These are phyloP conservation scores for Malurus elegans DNA, from an alignment of 2,113 vertebrate species.

Conservation along the genomic window DNA sequence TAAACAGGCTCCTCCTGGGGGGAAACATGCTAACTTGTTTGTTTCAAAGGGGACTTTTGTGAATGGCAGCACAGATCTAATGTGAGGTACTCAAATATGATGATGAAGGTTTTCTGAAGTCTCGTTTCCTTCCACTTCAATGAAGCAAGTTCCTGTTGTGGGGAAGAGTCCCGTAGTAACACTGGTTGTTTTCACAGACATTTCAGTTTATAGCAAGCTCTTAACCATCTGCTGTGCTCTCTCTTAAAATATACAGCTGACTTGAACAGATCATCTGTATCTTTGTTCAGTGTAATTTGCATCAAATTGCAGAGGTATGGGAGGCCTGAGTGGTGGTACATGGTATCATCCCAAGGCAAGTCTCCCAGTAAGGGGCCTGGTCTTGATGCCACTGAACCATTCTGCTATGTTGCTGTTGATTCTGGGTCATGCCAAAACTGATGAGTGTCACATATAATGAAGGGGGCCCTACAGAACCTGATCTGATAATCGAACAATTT, in stretches of 20 bases:
- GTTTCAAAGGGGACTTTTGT: not conserved
- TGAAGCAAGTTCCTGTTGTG: not conserved
- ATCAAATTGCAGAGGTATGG: not conserved
- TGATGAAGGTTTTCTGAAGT: constrained; percentile 3
- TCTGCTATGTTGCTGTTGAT: not conserved
- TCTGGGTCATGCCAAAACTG: not conserved
- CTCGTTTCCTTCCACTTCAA: constrained; percentile 4
- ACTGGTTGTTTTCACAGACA: not conserved
- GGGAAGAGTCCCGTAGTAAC: not conserved
- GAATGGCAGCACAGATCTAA: not conserved
- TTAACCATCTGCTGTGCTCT: not conserved
- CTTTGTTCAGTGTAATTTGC: not conserved
- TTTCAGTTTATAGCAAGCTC: not conserved
- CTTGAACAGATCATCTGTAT: not conserved
- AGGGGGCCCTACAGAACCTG: not conserved
- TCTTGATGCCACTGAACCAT: not conserved
- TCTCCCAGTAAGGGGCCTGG: not conserved
- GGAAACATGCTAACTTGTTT: not conserved
- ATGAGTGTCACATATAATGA: fast-evolving
- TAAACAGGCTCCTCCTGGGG: not conserved
- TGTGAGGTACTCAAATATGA: not conserved
- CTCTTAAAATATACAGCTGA: not conserved
- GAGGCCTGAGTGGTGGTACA: not conserved
- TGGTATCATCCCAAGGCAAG: not conserved
- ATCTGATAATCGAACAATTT: not conserved